Evolutionary conservation across 2,888 invertebrate species (phyloP).

Genomic region (Lasius platythorax): DNA sequence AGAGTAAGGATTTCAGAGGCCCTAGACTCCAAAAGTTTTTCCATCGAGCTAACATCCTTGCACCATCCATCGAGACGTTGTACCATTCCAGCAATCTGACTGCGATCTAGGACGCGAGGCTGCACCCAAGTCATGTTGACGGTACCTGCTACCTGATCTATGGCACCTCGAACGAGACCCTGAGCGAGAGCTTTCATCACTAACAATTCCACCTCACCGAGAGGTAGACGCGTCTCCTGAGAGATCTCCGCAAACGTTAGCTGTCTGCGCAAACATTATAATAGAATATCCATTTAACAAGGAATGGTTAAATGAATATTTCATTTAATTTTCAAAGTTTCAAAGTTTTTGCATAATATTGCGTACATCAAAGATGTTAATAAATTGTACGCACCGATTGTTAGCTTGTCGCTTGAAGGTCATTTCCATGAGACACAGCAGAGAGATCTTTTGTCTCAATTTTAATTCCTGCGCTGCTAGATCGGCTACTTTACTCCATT

Average conservation of each 20-base stretch:
- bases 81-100: constrained; percentile 91
- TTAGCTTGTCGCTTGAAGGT: constrained; percentile 97
- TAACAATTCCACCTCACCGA: constrained; percentile 96
- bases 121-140: constrained; percentile 95
- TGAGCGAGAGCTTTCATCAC: constrained; percentile 99
- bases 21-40: constrained; percentile 90
- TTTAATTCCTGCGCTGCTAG: constrained; percentile 93
- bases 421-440: constrained; percentile 99
- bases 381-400: constrained; percentile 86
- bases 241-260: constrained; percentile 97
- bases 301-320: neutral
- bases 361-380: neutral
- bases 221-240: constrained; percentile 93
- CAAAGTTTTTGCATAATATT: neutral
- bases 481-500: constrained; percentile 94
- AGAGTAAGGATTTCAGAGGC: constrained; percentile 93
- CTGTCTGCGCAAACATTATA: constrained; percentile 86
- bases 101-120: constrained; percentile 91
- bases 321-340: neutral
- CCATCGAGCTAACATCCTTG: constrained; percentile 91
- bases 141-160: constrained; percentile 94
- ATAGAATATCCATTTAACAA: neutral
- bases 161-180: constrained; percentile 96
- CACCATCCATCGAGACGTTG: constrained; percentile 91
- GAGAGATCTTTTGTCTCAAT: constrained; percentile 96